Conservation (phyloP, 35 echinoderm and acorn worm genomes). For the Holothuria glaberrima region DNA sequence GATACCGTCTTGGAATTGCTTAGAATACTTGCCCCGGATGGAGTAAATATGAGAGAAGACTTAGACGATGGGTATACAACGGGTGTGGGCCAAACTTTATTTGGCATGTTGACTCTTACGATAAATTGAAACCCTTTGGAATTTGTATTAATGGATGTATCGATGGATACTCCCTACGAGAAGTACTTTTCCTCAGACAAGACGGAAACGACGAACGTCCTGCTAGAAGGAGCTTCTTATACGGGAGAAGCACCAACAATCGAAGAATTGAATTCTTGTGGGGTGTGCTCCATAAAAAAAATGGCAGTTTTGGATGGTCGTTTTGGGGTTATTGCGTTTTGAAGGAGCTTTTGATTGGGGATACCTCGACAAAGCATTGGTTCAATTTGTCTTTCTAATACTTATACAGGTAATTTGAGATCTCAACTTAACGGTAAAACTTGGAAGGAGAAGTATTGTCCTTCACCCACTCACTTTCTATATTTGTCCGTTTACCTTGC, state of each 20-base stretch:
- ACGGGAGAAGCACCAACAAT: constrained; percentile 9
- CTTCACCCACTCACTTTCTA: no score
- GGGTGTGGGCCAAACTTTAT: constrained; percentile 60
- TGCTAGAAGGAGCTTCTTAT: constrained; percentile 2
- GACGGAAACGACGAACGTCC: constrained; percentile 5
- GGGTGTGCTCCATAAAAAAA: not conserved
- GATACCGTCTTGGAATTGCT: constrained; percentile 53
- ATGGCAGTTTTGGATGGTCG: not conserved
- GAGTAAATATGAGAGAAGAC: constrained; percentile 40
- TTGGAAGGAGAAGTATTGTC: no score
- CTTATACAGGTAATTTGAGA: not conserved
- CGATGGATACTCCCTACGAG: constrained; percentile 52
- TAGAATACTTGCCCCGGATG: constrained; percentile 57
- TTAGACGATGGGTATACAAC: constrained; percentile 46
- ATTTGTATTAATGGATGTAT: constrained; percentile 71
- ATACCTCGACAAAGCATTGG: not conserved
- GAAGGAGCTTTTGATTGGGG: constrained; percentile 1
- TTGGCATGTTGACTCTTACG: constrained; percentile 75
- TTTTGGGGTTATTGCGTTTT: not conserved
- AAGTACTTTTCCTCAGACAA: not conserved
- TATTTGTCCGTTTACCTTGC: no score
- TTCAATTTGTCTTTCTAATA: not conserved
- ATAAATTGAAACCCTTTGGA: constrained; percentile 74
- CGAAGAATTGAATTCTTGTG: constrained; percentile 9
- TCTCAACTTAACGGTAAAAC: not conserved